These are phyloP conservation scores for Carabus problematicus DNA, from an alignment of 2,888 invertebrate species.

Conservation along the genomic window DNA sequence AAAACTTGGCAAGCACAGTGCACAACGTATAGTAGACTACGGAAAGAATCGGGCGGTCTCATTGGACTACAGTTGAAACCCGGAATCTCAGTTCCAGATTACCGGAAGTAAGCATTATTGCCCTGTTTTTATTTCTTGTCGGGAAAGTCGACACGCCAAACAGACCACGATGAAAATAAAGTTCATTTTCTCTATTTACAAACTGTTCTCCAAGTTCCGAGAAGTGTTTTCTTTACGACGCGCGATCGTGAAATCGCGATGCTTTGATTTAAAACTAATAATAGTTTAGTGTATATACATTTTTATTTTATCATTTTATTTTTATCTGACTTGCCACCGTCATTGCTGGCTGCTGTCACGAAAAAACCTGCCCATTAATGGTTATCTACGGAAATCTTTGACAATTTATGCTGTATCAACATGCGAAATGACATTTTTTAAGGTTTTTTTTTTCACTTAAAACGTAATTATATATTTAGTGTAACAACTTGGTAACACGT, in stretches of 20 bases:
- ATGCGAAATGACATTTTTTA: slow-evolving; percentile 29
- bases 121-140: slow-evolving; percentile 38
- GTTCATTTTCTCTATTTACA: slow-evolving; percentile 36
- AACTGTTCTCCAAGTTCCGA: slow-evolving; percentile 26
- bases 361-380: slow-evolving; percentile 19
- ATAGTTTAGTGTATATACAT: slow-evolving; percentile 25
- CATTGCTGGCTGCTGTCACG: slow-evolving; percentile 1
- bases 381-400: slow-evolving; percentile 28
- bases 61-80: slow-evolving; percentile 19
- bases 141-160: slow-evolving; percentile 24
- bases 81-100: slow-evolving; percentile 39
- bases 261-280: slow-evolving; percentile 37
- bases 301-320: slow-evolving; percentile 24
- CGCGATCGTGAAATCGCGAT: slow-evolving; percentile 28
- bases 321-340: slow-evolving; percentile 6
- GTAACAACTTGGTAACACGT: slow-evolving; percentile 39
- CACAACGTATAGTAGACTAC: neutral
- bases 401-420: slow-evolving; percentile 26
- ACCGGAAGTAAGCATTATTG: slow-evolving; percentile 39
- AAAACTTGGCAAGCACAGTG: too few relatives aligned
- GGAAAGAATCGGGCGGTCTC: neutral
- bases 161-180: slow-evolving; percentile 26
- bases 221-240: slow-evolving; percentile 26
- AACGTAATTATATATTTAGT: slow-evolving; percentile 36
- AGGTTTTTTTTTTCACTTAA: slow-evolving; percentile 38